Conservation (phyloP, 2,888 invertebrate species). For the Eumerus sabulonum region DNA sequence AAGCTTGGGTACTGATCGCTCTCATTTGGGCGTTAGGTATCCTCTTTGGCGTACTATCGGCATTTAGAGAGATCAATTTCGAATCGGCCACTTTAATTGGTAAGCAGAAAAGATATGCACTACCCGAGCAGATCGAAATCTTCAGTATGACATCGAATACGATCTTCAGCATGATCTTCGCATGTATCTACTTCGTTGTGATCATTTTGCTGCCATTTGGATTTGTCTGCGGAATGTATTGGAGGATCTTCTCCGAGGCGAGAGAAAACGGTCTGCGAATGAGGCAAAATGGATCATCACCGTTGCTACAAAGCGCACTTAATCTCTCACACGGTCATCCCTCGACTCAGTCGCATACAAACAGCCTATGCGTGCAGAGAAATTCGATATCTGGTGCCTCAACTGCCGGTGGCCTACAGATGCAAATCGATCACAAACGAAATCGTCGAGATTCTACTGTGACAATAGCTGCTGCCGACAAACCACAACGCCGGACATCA, state of each 20-base stretch:
- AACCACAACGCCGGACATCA: constrained; percentile 49
- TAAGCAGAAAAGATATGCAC: constrained; percentile 70
- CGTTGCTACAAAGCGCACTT: constrained; percentile 78
- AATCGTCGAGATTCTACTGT: constrained; percentile 76
- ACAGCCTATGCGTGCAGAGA: constrained; percentile 74
- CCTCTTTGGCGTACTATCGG: constrained; percentile 78
- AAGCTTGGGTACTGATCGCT: constrained; percentile 78
- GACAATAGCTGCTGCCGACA: constrained; percentile 63
- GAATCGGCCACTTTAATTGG: constrained; percentile 74
- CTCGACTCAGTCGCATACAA: constrained; percentile 67
- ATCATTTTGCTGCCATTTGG: constrained; percentile 78
- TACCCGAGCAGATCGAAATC: constrained; percentile 42
- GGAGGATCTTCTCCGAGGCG: constrained; percentile 79
- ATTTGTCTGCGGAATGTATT: constrained; percentile 79
- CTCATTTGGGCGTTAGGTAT: constrained; percentile 78
- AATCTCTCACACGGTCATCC: constrained; percentile 75
- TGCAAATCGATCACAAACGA: constrained; percentile 76
- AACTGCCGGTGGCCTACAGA: constrained; percentile 76
- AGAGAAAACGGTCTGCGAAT: constrained; percentile 78
- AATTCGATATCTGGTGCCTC: constrained; percentile 76
- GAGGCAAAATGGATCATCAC: constrained; percentile 79
- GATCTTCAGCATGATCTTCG: constrained; percentile 75
- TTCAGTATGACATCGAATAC: constrained; percentile 70
- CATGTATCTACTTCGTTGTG: constrained; percentile 77
- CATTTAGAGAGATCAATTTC: constrained; percentile 77